Evolutionary conservation across 2,797 vertebrate species (phyloP), one percentile per base, ranked within the genome.

Genomic region (Alauda arvensis): DNA sequence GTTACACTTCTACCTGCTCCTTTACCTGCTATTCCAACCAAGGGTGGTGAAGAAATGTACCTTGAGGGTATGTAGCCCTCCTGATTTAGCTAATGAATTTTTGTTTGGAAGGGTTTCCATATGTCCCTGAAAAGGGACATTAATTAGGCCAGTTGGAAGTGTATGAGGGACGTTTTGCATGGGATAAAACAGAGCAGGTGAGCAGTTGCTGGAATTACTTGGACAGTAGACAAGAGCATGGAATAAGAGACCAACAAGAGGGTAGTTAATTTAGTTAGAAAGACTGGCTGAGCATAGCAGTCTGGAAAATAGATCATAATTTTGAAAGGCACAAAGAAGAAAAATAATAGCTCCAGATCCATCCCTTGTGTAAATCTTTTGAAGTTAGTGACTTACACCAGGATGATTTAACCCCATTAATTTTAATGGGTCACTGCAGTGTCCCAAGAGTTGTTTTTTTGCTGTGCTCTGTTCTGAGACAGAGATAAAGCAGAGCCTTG

Each of bases 281-380:
- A 72, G 67, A 65, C 48, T 84, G 81, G 26, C 69, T 75, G 74
- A 91, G 71, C 1, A 1, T 39, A 90, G 52, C 43, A n/a, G 42
- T 91, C 94, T 95, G 95, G 90, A 92, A 95, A 94, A 82, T 79
- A 93, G 80, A 95, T 95, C 56, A 86, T 91, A 78, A 71, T 90
- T 93, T 83, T 86, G 83, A 91, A 90, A 92, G 80, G 66, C 77
- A 82, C 59, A 90, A 66, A 88, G 77, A 84, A 81, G 69, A 86
- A 89, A 95, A 92, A 74, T 71, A 89, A 91, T 43, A 68, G 40
- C 43, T 87, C 45, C 83, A 77, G 75, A 84, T 92, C 87, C n/a
- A 88, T 91, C 83, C 71, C 77, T 42, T 87, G 80, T 93, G 89
- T 84, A 92, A 91, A 75, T 86, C 93, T 87, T 94, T 92, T 93